phyloP scores from a whole-genome alignment of 1,140 invertebrate species.

The Drosophila mauritiana region DNA sequence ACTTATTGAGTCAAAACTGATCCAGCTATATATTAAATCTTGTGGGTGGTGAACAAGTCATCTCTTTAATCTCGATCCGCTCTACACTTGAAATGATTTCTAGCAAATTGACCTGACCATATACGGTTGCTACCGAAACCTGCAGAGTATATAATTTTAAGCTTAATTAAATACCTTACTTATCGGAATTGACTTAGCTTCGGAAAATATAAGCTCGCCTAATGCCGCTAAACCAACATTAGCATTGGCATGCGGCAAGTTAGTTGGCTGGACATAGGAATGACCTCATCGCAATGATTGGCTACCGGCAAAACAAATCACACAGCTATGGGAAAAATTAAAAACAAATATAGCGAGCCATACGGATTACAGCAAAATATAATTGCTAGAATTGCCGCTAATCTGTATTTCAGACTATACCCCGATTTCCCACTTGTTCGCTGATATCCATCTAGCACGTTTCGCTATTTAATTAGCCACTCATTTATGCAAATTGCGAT shows the following conservation, averaged over 20 bases:
- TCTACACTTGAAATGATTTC: not conserved
- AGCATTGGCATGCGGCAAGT: slow-evolving; percentile 59
- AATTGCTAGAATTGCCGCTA: not conserved
- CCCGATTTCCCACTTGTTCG: slow-evolving; percentile 25
- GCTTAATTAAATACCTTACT: slow-evolving; percentile 8
- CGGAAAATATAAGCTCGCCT: slow-evolving; percentile 4
- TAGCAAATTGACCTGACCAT: not conserved
- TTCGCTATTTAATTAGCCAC: slow-evolving; percentile 72
- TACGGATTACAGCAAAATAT: slow-evolving; percentile 5
- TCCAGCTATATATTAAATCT: not conserved
- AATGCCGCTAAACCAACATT: slow-evolving; percentile 29
- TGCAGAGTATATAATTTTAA: slow-evolving; percentile 8
- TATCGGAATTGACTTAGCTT: not conserved
- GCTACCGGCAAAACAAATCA: not conserved
- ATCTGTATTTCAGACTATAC: slow-evolving; percentile 7
- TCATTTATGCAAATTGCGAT: slow-evolving; percentile 62
- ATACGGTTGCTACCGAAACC: slow-evolving; percentile 10
- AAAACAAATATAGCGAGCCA: slow-evolving; percentile 27
- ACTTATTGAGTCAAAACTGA: too few species aligned
- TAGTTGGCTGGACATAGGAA: slow-evolving; percentile 30
- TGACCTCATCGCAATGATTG: slow-evolving; percentile 35
- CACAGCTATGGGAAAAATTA: slow-evolving; percentile 15
- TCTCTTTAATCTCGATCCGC: slow-evolving; percentile 9
- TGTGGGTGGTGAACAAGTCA: slow-evolving; percentile 4
- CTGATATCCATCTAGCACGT: slow-evolving; percentile 77